These are phyloP conservation scores for Hiodon alosoides DNA, from an alignment of 2,113 vertebrate genomes.

Conservation along the genomic window DNA sequence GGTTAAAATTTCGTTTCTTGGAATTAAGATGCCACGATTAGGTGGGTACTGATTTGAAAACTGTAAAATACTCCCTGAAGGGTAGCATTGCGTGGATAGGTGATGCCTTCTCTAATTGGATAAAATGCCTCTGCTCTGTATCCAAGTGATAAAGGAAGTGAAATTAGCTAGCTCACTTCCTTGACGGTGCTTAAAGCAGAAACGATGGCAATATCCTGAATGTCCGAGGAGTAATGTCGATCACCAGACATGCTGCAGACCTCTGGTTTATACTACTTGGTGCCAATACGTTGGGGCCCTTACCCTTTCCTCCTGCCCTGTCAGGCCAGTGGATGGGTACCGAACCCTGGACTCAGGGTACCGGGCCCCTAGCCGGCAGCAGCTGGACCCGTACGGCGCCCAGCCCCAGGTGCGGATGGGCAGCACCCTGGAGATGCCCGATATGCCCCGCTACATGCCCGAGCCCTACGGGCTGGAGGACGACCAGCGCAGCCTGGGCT, in stretches of 20 bases:
- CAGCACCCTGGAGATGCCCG: constrained; percentile 80
- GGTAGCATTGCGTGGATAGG: too few species aligned
- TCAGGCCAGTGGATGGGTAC: constrained; percentile 64
- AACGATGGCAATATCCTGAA: too few species aligned
- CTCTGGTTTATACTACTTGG: too few species aligned
- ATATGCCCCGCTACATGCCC: constrained; percentile 72
- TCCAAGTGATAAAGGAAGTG: too few species aligned
- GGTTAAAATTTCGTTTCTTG: too few species aligned
- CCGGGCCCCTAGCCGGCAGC: constrained; percentile 78
- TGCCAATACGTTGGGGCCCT: background rate
- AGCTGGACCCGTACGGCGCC: constrained; percentile 79
- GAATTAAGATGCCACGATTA: too few species aligned
- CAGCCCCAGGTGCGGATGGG: constrained; percentile 88
- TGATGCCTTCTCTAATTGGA: too few species aligned
- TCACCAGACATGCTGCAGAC: too few species aligned
- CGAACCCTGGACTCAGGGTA: constrained; percentile 73
- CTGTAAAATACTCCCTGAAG: too few species aligned
- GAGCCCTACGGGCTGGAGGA: constrained; percentile 87
- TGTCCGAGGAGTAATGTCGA: too few species aligned
- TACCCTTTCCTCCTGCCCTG: background rate
- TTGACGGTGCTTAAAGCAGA: background rate
- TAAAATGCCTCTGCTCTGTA: too few species aligned
- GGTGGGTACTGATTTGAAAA: too few species aligned
- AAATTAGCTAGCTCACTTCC: background rate
- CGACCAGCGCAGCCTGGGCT: constrained; percentile 85